Percentiles rank a stretch among this genome's conserved stretches.
Evolutionary conservation across 2,113 vertebrate genomes (phyloP).

Genomic region (Mesoclemmys tuberculata): DNA sequence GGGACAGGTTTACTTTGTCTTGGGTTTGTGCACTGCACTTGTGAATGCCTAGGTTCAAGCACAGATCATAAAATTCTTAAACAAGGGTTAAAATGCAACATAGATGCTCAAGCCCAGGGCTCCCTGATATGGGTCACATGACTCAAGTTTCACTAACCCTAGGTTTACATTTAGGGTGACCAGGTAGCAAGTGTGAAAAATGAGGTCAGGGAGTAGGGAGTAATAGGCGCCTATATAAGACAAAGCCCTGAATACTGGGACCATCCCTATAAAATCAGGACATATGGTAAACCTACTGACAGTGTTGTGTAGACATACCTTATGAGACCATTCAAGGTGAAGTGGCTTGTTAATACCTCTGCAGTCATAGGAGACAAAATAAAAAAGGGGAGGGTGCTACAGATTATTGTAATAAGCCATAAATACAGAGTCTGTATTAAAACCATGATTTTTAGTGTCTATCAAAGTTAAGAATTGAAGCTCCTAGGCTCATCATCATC

Average conservation of each 20-base stretch:
- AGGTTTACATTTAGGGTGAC: background rate
- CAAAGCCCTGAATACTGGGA: too few relatives aligned
- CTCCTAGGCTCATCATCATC: background rate
- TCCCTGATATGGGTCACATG: background rate
- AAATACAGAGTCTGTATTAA: background rate
- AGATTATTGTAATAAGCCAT: background rate
- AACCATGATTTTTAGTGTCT: background rate
- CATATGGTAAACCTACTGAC: background rate
- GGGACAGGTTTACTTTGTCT: background rate
- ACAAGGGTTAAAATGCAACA: background rate
- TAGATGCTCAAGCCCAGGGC: background rate
- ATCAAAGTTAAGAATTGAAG: background rate
- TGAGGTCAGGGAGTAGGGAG: too few relatives aligned
- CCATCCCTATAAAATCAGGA: too few relatives aligned
- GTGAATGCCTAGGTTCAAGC: background rate
- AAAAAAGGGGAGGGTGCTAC: too few relatives aligned
- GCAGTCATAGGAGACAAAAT: background rate
- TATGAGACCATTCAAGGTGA: too few relatives aligned
- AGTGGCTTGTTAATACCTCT: background rate
- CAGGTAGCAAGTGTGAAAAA: too few relatives aligned
- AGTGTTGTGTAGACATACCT: background rate
- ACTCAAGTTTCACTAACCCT: background rate
- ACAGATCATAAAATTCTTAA: background rate
- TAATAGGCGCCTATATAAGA: too few relatives aligned
- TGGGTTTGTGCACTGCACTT: background rate